Percentiles rank a stretch among this genome's conserved stretches.
Conservation (phyloP, 2,888 invertebrate genomes). For the Monoplex corrugatus region DNA sequence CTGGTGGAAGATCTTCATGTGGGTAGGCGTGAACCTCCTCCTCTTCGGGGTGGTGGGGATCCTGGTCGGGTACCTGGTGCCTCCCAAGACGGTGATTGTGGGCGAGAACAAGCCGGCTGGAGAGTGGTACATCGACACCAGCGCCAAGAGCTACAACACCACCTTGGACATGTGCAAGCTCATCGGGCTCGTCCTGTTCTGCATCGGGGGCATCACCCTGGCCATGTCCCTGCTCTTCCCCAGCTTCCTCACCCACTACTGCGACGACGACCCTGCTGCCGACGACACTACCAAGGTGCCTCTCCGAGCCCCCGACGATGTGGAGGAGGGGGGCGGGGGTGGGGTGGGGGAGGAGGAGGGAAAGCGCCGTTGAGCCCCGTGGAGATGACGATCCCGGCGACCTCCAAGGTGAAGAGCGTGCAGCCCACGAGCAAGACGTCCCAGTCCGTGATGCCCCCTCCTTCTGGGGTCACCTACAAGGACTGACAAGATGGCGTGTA, state of each 20-base stretch:
- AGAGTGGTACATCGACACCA: conserved; percentile 77
- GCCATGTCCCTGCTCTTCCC: conserved; percentile 82
- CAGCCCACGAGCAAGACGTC: conserved; percentile 78
- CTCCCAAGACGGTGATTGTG: conserved; percentile 72
- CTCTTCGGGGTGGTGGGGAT: conserved; percentile 83
- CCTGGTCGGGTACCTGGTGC: conserved; percentile 83
- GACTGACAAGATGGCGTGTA: not conserved
- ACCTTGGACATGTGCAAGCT: conserved; percentile 83
- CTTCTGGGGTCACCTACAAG: conserved; percentile 21
- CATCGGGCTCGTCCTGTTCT: conserved; percentile 83
- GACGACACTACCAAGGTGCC: conserved; percentile 70
- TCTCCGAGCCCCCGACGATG: conserved; percentile 54
- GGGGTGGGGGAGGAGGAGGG: conserved; percentile 61
- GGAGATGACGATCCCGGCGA: conserved; percentile 79
- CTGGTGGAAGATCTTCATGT: conserved; percentile 82
- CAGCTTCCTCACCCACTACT: conserved; percentile 82
- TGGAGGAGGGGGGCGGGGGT: conserved; percentile 66
- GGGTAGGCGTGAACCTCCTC: conserved; percentile 83
- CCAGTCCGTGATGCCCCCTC: conserved; percentile 72
- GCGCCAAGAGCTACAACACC: conserved; percentile 82
- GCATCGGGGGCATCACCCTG: conserved; percentile 82
- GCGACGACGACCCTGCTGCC: conserved; percentile 76
- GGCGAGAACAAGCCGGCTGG: conserved; percentile 78
- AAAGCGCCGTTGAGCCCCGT: conserved; percentile 70
- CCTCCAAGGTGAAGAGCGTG: conserved; percentile 78